These are phyloP conservation scores for Musca vetustissima DNA, from an alignment of 1,140 invertebrate genomes.

Conservation along the genomic window DNA sequence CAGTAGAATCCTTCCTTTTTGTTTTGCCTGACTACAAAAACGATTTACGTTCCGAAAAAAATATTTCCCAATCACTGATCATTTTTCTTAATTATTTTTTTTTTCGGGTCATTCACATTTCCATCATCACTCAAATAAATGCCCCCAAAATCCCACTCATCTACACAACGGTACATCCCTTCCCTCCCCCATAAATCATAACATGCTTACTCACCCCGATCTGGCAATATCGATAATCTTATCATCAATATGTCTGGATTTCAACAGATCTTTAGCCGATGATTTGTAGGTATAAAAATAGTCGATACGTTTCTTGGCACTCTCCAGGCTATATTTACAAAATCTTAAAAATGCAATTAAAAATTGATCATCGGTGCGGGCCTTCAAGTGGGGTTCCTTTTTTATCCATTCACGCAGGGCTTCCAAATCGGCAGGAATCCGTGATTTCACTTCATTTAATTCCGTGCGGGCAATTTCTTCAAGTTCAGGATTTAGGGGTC, in stretches of 20 bases:
- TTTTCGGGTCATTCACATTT: too few species aligned
- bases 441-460: slow-evolving; percentile 61
- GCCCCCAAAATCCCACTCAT: background rate
- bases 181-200: too few species aligned
- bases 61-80: too few species aligned
- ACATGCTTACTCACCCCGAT: slow-evolving; percentile 37
- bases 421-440: slow-evolving; percentile 57
- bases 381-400: slow-evolving; percentile 62
- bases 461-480: slow-evolving; percentile 59
- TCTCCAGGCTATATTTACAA: slow-evolving; percentile 68
- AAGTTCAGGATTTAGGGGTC: slow-evolving; percentile 56
- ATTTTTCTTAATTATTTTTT: too few species aligned
- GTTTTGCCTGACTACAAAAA: too few species aligned
- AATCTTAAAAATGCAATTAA: slow-evolving; percentile 65
- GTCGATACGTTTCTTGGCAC: slow-evolving; percentile 66
- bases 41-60: too few species aligned
- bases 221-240: slow-evolving; percentile 41
- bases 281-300: slow-evolving; percentile 55
- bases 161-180: too few species aligned
- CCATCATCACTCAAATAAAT: too few species aligned
- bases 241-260: slow-evolving; percentile 42
- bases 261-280: slow-evolving; percentile 38
- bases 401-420: slow-evolving; percentile 64
- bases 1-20: too few species aligned
- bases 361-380: slow-evolving; percentile 62